Percentiles rank a stretch among this genome's conserved stretches.
Conservation (phyloP, 2,888 invertebrate genomes). For the Drosophila suboccidentalis region DNA sequence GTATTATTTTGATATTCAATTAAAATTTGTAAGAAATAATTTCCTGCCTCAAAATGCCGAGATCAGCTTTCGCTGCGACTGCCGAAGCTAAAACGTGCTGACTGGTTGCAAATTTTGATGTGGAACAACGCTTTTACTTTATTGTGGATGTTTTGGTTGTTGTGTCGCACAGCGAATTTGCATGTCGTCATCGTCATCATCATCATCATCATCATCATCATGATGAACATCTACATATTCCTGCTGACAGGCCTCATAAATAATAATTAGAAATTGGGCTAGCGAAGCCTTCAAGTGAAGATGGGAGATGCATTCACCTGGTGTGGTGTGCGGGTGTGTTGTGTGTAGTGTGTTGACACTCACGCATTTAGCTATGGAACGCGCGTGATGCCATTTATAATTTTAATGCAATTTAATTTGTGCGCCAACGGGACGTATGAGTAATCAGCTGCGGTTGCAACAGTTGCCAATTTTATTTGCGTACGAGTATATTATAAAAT, state of each 20-base stretch:
- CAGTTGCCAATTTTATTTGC: constrained; percentile 63
- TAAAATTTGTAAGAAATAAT: not conserved
- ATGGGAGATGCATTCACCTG: constrained; percentile 57
- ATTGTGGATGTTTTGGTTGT: constrained; percentile 3
- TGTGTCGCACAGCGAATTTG: constrained; percentile 24
- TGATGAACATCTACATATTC: constrained; percentile 21
- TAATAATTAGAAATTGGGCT: constrained; percentile 64
- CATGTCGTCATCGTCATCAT: constrained; percentile 27
- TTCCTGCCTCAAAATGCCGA: not conserved
- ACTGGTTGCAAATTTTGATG: constrained; percentile 14
- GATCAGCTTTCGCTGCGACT: constrained; percentile 3
- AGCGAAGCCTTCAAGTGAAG: constrained; percentile 54
- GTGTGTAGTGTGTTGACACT: constrained; percentile 35
- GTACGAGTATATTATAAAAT: constrained; percentile 38
- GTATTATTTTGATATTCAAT: not conserved
- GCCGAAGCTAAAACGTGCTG: constrained; percentile 15
- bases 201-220: constrained; percentile 6
- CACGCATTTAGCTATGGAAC: constrained; percentile 36
- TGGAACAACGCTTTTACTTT: not conserved
- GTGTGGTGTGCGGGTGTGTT: constrained; percentile 12
- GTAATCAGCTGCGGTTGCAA: constrained; percentile 66
- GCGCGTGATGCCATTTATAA: constrained; percentile 59
- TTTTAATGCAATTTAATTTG: constrained; percentile 72
- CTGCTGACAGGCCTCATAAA: constrained; percentile 63
- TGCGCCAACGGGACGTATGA: constrained; percentile 64